Evolutionary conservation across 2,888 invertebrate genomes (phyloP).

Genomic region (Sphecodes monilicornis): DNA sequence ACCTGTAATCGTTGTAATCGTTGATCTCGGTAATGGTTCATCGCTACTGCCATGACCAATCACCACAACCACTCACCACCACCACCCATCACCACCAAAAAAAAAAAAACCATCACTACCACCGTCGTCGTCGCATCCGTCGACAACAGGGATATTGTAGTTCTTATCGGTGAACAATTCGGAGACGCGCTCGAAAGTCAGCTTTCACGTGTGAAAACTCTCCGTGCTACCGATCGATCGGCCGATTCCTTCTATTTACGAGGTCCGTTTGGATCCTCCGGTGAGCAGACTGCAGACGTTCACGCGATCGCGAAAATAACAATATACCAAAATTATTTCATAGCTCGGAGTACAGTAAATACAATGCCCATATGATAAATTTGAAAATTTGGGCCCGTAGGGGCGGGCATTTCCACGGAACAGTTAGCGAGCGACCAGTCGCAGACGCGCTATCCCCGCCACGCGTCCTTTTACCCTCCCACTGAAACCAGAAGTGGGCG

Average conservation of each 20-base stretch:
- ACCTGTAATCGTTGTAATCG: conserved; percentile 47
- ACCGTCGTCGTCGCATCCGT: conserved; percentile 47
- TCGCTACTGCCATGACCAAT: conserved; percentile 61
- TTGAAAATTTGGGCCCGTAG: background rate
- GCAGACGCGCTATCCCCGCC: background rate
- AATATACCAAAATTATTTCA: background rate
- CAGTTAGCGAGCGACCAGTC: background rate
- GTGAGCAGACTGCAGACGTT: background rate
- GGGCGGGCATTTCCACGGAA: background rate
- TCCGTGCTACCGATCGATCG: conserved; percentile 1
- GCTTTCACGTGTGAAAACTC: conserved; percentile 46
- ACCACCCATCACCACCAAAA: conserved; percentile 2
- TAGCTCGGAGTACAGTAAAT: too few relatives aligned
- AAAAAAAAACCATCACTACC: background rate
- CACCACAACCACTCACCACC: conserved; percentile 22
- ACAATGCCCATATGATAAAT: background rate
- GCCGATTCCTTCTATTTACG: background rate
- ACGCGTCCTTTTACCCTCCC: background rate
- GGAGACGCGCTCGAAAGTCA: conserved; percentile 55
- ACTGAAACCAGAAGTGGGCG: background rate
- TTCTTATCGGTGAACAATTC: conserved; percentile 22
- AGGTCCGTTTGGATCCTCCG: background rate
- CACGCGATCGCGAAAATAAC: background rate
- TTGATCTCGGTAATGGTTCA: conserved; percentile 65
- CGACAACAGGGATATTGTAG: conserved; percentile 34